These are phyloP conservation scores for Anoplolepis gracilipes DNA, from an alignment of 1,140 invertebrate species.

Conservation along the genomic window DNA sequence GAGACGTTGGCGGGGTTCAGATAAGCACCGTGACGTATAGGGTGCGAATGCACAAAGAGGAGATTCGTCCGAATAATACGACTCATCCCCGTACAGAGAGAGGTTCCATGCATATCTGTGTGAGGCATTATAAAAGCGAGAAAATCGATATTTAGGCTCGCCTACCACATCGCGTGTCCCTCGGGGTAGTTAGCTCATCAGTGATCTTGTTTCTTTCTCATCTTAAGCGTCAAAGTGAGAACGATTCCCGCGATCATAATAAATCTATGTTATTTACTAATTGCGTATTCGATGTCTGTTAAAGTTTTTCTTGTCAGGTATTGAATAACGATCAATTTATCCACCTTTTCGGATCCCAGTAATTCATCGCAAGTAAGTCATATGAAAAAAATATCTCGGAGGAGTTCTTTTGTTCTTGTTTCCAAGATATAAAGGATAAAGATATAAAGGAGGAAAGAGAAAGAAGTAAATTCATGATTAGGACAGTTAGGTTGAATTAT, in stretches of 20 bases:
- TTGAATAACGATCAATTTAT: constrained; percentile 31
- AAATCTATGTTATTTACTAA: constrained; percentile 25
- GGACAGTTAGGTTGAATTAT: constrained; percentile 1
- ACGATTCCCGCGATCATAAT: constrained; percentile 9
- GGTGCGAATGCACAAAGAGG: neutral
- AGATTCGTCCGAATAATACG: neutral
- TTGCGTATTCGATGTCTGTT: neutral
- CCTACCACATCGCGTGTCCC: constrained; percentile 17
- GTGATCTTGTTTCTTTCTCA: constrained; percentile 23
- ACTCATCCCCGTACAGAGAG: constrained; percentile 6
- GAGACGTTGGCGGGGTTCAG: neutral
- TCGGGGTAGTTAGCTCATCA: constrained; percentile 5
- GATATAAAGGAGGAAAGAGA: neutral
- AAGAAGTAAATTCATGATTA: neutral
- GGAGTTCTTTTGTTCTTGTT: neutral
- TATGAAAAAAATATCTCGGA: neutral
- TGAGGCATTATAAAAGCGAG: constrained; percentile 66
- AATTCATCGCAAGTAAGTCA: neutral
- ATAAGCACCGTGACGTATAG: too few species aligned
- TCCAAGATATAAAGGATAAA: neutral
- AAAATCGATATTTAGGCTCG: constrained; percentile 71
- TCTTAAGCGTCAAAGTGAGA: neutral
- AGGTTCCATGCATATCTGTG: constrained; percentile 43
- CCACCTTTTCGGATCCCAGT: neutral
- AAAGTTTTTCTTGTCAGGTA: neutral